phyloP scores from a whole-genome alignment of 1,140 invertebrate species.

The Drosophila busckii region DNA sequence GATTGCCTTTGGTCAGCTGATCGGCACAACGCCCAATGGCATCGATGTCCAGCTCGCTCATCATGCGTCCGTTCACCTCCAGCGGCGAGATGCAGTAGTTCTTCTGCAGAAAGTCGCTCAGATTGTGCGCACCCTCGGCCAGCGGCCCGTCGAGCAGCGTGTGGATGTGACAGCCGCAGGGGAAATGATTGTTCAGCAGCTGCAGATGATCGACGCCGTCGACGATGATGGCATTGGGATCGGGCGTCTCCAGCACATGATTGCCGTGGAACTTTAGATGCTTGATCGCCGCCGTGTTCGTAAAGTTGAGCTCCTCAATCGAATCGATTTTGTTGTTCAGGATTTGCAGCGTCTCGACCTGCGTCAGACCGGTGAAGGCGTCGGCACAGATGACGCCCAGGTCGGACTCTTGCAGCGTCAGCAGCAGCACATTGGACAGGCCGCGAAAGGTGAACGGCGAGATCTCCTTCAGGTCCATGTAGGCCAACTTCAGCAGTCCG shows the following conservation, averaged over 20 bases:
- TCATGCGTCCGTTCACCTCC: constrained; percentile 87
- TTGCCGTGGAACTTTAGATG: constrained; percentile 87
- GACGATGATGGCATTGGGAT: constrained; percentile 83
- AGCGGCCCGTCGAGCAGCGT: constrained; percentile 86
- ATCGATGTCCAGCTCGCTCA: constrained; percentile 85
- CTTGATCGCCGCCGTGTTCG: constrained; percentile 84
- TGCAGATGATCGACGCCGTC: constrained; percentile 84
- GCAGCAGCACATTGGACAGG: constrained; percentile 85
- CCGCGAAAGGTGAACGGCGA: constrained; percentile 87
- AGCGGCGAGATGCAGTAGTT: constrained; percentile 92
- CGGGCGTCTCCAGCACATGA: constrained; percentile 87
- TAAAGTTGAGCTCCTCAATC: constrained; percentile 85
- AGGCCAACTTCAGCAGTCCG: constrained; percentile 86
- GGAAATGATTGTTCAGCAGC: constrained; percentile 88
- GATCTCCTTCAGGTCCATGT: constrained; percentile 88
- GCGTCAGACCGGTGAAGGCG: constrained; percentile 85
- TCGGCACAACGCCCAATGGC: constrained; percentile 84
- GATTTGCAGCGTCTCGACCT: constrained; percentile 85
- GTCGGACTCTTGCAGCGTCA: constrained; percentile 89
- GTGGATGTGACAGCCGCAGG: constrained; percentile 90
- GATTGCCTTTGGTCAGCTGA: constrained; percentile 83
- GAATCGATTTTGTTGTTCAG: constrained; percentile 91
- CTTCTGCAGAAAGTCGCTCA: constrained; percentile 84
- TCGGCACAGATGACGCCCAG: constrained; percentile 85
- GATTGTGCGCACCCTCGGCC: constrained; percentile 82